These are phyloP conservation scores for Ibycter americanus DNA, from an alignment of 2,797 vertebrate genomes.

Conservation along the genomic window DNA sequence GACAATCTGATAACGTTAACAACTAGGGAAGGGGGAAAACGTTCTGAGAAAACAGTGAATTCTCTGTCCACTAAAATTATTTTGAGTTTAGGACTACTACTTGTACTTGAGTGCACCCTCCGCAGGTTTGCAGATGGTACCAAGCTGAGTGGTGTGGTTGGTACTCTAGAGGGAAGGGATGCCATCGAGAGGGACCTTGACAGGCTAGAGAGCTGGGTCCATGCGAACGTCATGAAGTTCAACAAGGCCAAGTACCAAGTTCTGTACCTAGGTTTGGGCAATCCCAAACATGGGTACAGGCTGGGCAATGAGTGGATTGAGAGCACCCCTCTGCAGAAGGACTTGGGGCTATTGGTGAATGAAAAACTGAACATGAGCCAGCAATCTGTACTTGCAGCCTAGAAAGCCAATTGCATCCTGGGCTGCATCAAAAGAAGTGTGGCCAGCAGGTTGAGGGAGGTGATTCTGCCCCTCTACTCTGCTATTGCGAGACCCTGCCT, in stretches of 20 bases:
- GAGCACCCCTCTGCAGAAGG: background rate
- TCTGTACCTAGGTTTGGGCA: background rate
- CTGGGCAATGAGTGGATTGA: background rate
- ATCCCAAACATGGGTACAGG: background rate
- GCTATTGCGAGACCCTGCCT: no score
- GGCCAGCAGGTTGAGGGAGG: no score
- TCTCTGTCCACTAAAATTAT: background rate
- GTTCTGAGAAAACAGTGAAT: background rate
- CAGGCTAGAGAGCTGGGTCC: background rate
- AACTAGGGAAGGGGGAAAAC: background rate
- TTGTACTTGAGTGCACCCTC: background rate
- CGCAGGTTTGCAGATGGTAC: background rate
- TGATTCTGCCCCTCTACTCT: no score
- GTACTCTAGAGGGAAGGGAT: background rate
- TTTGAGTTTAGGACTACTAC: background rate
- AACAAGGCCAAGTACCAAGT: background rate
- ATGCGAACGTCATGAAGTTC: background rate
- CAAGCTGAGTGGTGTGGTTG: background rate
- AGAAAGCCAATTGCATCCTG: no score
- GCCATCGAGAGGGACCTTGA: background rate
- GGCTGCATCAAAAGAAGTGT: no score
- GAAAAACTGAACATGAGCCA: no score
- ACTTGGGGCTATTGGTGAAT: background rate
- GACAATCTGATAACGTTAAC: background rate
- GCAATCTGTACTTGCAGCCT: no score